These are phyloP conservation scores for Drosophila robusta DNA, from an alignment of 2,888 invertebrate species.

Conservation along the genomic window DNA sequence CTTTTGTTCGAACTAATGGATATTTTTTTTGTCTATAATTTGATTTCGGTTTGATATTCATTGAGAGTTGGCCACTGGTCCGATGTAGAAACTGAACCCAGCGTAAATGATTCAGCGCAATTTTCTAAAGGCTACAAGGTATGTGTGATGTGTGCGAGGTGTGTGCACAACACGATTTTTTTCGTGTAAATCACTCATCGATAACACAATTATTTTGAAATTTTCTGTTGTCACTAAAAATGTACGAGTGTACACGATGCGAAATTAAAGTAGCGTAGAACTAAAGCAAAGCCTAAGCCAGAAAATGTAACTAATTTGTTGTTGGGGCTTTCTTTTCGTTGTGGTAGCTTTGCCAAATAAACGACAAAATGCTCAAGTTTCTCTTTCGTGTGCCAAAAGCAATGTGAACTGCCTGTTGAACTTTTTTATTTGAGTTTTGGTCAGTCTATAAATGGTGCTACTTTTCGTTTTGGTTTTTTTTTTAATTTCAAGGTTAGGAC, in stretches of 20 bases:
- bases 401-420: conserved; percentile 47
- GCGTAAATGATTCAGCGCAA: conserved; percentile 39
- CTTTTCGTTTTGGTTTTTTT: conserved; percentile 13
- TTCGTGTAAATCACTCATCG: conserved; percentile 33
- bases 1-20: conserved; percentile 69
- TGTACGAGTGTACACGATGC: conserved; percentile 23
- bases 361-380: conserved; percentile 62
- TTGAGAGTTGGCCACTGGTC: conserved; percentile 47
- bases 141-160: conserved; percentile 27
- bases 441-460: conserved; percentile 32
- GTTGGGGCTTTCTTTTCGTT: conserved; percentile 60
- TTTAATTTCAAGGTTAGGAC: conserved; percentile 58
- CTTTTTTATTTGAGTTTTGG: conserved; percentile 33
- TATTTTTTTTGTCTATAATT: conserved; percentile 50
- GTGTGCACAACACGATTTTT: conserved; percentile 12
- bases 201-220: conserved; percentile 62
- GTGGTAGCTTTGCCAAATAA: conserved; percentile 46
- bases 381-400: conserved; percentile 72
- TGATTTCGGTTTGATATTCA: conserved; percentile 38
- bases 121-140: conserved; percentile 10
- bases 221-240: conserved; percentile 36
- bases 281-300: conserved; percentile 69
- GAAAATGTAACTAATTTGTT: conserved; percentile 74
- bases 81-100: conserved; percentile 27
- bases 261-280: conserved; percentile 77